These are phyloP conservation scores for Oncorhynchus tshawytscha DNA, from an alignment of 2,113 vertebrate genomes.

Conservation along the genomic window DNA sequence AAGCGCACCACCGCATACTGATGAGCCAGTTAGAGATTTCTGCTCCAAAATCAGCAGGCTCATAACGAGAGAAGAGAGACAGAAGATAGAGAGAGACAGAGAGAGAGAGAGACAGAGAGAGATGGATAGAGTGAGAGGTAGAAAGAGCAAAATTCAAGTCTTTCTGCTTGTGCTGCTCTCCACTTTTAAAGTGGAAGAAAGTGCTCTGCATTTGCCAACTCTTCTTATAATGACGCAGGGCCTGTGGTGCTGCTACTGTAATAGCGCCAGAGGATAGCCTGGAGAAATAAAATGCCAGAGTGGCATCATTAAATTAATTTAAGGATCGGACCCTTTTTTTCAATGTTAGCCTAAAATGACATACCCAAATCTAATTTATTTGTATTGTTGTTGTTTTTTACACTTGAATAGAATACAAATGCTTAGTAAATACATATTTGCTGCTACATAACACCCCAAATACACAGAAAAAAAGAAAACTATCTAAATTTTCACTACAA, in stretches of 20 bases:
- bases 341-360: too few species aligned
- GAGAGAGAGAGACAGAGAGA: background rate
- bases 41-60: too few species aligned
- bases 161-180: too few species aligned
- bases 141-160: background rate
- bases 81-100: background rate
- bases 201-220: slow-evolving; percentile 12
- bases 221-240: slow-evolving; percentile 38
- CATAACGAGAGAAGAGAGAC: background rate
- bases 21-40: too few species aligned
- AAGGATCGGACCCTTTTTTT: too few species aligned
- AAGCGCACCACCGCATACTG: too few species aligned
- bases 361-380: too few species aligned
- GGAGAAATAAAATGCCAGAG: slow-evolving; percentile 42
- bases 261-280: background rate
- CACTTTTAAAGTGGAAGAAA: slow-evolving; percentile 10
- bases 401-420: background rate
- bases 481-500: too few species aligned
- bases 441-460: background rate
- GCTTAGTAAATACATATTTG: background rate
- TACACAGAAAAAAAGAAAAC: background rate
- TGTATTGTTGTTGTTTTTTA: background rate
- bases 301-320: slow-evolving; percentile 56
- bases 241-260: background rate
- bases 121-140: background rate